A percentile compares a stretch with the other conserved stretches of the same genome.
phyloP scores from a whole-genome alignment of 2,797 vertebrate genomes.

The Ptychadena robeensis region DNA sequence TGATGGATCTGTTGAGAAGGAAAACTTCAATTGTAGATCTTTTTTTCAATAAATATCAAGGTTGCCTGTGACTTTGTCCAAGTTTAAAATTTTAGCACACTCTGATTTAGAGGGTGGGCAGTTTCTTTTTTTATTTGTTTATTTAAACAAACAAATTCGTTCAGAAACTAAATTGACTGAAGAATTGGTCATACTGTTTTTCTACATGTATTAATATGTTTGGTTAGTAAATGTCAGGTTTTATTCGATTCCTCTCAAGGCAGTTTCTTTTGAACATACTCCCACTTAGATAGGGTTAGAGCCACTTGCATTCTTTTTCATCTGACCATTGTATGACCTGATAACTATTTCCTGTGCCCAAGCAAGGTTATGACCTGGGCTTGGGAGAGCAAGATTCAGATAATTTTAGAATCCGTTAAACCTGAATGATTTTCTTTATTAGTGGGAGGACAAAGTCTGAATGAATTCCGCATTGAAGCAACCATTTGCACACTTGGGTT shows the following conservation, averaged over 20 bases:
- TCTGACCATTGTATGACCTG: conserved; percentile 89
- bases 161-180: neutral
- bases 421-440: conserved; percentile 68
- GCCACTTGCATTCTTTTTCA: conserved; percentile 81
- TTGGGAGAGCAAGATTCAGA: conserved; percentile 85
- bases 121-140: neutral
- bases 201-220: neutral
- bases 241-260: conserved; percentile 36
- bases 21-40: too few species aligned
- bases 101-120: neutral
- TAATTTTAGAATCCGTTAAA: conserved; percentile 88
- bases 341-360: conserved; percentile 84
- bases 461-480: conserved; percentile 68
- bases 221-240: neutral
- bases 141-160: neutral
- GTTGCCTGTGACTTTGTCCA: too few species aligned
- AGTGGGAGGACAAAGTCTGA: conserved; percentile 64
- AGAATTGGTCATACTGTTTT: neutral
- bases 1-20: too few species aligned
- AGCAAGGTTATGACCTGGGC: conserved; percentile 88
- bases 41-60: too few species aligned
- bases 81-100: too few species aligned
- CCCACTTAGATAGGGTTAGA: conserved; percentile 62
- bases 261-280: conserved; percentile 42
- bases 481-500: conserved; percentile 65